phyloP scores from a whole-genome alignment of 2,888 invertebrate genomes.

The Sericinus montela region DNA sequence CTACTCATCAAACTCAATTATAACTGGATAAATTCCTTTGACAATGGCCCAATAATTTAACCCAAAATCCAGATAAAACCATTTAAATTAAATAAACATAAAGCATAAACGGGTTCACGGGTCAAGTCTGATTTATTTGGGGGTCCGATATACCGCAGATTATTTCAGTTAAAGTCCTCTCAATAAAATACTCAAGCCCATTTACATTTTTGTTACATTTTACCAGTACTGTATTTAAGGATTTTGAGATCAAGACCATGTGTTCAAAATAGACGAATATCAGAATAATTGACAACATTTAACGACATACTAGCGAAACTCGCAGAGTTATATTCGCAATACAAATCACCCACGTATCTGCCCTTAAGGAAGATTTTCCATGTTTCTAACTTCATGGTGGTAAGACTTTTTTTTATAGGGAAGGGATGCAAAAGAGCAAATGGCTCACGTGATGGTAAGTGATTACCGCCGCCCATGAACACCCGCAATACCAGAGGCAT shows the following conservation, averaged over 20 bases:
- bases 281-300: no score
- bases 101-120: constrained; percentile 31
- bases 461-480: no score
- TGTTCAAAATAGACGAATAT: background rate
- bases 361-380: no score
- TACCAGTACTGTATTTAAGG: background rate
- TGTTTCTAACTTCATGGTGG: no score
- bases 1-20: background rate
- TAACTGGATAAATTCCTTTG: background rate
- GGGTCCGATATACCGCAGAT: constrained; percentile 31
- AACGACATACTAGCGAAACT: no score
- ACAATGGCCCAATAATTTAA: background rate
- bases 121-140: constrained; percentile 51
- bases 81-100: constrained; percentile 50
- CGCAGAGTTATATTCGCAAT: no score
- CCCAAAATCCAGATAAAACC: constrained; percentile 35
- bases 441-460: no score
- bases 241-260: background rate
- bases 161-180: constrained; percentile 30
- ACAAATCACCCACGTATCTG: no score
- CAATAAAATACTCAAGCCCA: constrained; percentile 20
- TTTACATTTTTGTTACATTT: constrained; percentile 22
- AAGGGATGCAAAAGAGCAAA: no score
- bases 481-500: no score
- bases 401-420: no score